Base-by-base conservation (phyloP, 2,113 vertebrate genomes). In the Thamnaconus septentrionalis region DNA sequence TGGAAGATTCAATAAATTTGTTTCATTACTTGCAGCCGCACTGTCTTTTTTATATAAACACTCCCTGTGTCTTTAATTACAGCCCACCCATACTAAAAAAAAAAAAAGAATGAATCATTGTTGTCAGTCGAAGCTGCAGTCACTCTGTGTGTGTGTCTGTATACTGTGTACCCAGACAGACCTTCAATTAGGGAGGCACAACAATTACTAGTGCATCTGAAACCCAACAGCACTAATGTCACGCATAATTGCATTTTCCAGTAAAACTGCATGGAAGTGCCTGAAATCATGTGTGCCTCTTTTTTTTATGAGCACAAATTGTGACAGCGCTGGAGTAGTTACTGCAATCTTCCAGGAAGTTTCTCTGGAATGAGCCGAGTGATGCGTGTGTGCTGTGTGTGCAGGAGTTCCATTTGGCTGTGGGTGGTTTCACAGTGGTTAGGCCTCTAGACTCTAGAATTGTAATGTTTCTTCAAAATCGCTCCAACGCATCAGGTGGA, bases 1-100 rank as follows among this genome's bases (percentile, higher is more conserved):
- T 96, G 94, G 93, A 96, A 95, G 88, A 94, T 94, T 94, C 93
- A 94, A 96, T 98, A 96, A 96, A 97, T 92, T 88, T 92, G 88
- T 94, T 93, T 92, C 92, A 92, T 89, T 94, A 95, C 87, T 91
- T 92, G 69, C 73, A 78, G 11, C 85, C 88, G 88, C 79, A 10
- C 39, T 88, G 91, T 61, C 91, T 88, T 73, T 92, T 89, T 64
- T 84, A 79, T 71, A 59, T 82, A 48, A 46, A 58, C 40, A 56
- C 48, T 64, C 6, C 60, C 39, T 66, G 52, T 60, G 18, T 60
- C 10, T 41, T 8, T 61, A 66, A 73, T 80, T 66, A 73, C 41
- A 76, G 65, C 64, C 71, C 64, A 79, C 66, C 66, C 63, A 65
- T 70, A 55, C 59, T 55, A 53, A 75, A 77, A 69, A 31, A 31